Evolutionary conservation across 2,113 vertebrate genomes (phyloP), one percentile per base, ranked within the genome.

Genomic region (Chlorodrepanis virens): DNA sequence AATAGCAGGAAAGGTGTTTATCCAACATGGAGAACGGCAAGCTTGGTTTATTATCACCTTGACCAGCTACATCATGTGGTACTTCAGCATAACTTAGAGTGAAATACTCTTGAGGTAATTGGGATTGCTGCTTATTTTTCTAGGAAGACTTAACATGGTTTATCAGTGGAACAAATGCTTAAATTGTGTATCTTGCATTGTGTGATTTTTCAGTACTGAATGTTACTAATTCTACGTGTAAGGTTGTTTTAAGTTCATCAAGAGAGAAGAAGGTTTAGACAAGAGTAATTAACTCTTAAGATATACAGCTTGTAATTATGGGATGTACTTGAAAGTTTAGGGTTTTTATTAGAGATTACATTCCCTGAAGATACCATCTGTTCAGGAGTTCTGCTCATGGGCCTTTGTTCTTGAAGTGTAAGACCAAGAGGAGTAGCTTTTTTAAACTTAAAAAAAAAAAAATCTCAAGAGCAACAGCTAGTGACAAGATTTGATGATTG

Each of bases 241-340:
- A 63, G 23, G 9, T 4, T 19, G 22, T 13, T 75, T 94, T 37
- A 35, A 3, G 4, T 45, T 93, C 86, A 50, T 81, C 24, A 50
- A 27, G 33, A 77, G 37, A 56, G 21, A 65, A 89, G 25, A 25
- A 65, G 29, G 7, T 65, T 90, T 83, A 80, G 67, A 59, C 6
- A 68, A 60, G 33, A 76, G 23, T 74, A 81, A 49, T 35, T 88
- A n/a, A 77, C 65, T 93, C 87, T 86, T 77, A 90, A 90, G 45
- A 80, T 60, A 67, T 78, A 35, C 47, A 74, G 4, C 7, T 22
- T 70, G 33, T 74, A 64, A 86, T 86, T 90, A 92, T 2, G 64
- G 39, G 52, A 78, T 81, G 52, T 47, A 59, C 33, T 93, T 80
- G 83, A 92, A 96, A 94, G 89, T 80, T 83, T 86, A 76, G 40